phyloP scores from a whole-genome alignment of 2,797 vertebrate species.

The Rhodeus uyekii region DNA sequence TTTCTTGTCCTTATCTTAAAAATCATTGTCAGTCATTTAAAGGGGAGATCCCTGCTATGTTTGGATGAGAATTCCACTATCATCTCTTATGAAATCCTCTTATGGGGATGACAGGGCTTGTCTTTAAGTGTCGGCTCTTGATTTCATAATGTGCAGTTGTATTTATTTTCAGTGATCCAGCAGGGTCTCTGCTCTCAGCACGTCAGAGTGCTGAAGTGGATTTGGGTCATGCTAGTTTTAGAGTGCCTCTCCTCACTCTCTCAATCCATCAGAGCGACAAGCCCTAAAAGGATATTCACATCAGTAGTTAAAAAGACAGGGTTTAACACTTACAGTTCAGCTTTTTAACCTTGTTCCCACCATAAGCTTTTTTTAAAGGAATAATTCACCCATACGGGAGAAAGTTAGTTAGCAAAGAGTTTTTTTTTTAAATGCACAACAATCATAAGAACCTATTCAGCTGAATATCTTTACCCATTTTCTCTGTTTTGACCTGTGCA shows the following conservation, averaged over 20 bases:
- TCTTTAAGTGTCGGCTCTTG: slow-evolving; percentile 30
- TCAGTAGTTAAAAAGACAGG: slow-evolving; percentile 14
- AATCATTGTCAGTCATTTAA: background rate
- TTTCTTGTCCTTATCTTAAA: slow-evolving; percentile 5
- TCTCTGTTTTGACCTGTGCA: slow-evolving; percentile 27
- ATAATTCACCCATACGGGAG: background rate
- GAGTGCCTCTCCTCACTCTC: slow-evolving; percentile 31
- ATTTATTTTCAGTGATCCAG: slow-evolving; percentile 33
- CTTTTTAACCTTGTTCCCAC: background rate
- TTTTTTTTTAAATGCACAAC: background rate
- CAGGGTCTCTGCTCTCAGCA: slow-evolving; percentile 40
- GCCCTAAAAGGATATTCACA: slow-evolving; percentile 25
- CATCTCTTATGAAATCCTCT: slow-evolving; percentile 27
- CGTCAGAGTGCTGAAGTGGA: slow-evolving; percentile 14
- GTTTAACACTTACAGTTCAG: slow-evolving; percentile 10
- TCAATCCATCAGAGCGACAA: slow-evolving; percentile 16
- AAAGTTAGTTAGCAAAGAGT: background rate
- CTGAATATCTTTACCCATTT: background rate
- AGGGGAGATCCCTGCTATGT: slow-evolving; percentile 17
- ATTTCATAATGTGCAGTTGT: slow-evolving; percentile 41
- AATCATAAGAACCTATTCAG: background rate
- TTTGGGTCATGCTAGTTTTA: slow-evolving; percentile 40
- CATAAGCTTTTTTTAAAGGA: slow-evolving; percentile 7
- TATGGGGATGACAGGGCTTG: slow-evolving; percentile 20
- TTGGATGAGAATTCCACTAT: slow-evolving; percentile 15